Conservation (phyloP, 2,888 invertebrate genomes). For the Erebia ligea region DNA sequence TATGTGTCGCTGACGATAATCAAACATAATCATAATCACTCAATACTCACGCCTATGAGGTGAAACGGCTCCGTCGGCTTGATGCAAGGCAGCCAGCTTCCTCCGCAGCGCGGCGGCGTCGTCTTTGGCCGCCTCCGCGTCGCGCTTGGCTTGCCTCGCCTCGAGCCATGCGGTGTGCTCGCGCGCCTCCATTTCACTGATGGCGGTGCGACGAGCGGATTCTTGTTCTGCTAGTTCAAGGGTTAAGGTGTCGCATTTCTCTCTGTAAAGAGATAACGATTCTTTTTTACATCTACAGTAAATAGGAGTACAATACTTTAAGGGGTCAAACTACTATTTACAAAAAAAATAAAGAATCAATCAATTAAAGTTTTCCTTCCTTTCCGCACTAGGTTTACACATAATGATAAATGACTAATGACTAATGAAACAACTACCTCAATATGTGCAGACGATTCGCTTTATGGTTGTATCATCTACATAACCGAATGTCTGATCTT, state of each 20-base stretch:
- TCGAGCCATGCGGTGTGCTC: slow-evolving; percentile 94
- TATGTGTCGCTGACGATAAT: not conserved
- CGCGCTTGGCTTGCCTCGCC: slow-evolving; percentile 91
- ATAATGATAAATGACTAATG: too few relatives aligned
- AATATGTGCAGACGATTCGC: too few relatives aligned
- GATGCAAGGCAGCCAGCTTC: slow-evolving; percentile 59
- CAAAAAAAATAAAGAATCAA: too few relatives aligned
- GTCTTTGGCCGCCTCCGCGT: slow-evolving; percentile 87
- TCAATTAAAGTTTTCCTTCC: too few relatives aligned
- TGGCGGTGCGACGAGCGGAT: slow-evolving; percentile 85
- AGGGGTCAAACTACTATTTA: too few relatives aligned
- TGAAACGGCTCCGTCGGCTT: slow-evolving; percentile 59
- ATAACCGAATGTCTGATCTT: too few relatives aligned
- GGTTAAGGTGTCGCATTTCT: slow-evolving; percentile 87
- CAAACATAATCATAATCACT: too few relatives aligned
- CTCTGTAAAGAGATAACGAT: slow-evolving; percentile 61
- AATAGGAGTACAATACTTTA: not conserved
- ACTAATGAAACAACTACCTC: too few relatives aligned
- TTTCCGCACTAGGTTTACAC: too few relatives aligned
- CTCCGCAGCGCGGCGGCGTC: slow-evolving; percentile 68
- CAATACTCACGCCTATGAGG: slow-evolving; percentile 54
- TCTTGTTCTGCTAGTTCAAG: slow-evolving; percentile 95
- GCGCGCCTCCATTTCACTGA: slow-evolving; percentile 91
- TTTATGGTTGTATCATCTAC: too few relatives aligned
- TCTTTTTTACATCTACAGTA: not conserved